Evolutionary conservation across 2,888 invertebrate species (phyloP), one percentile per base, ranked within the genome.

Genomic region (Drosophila vallismaia): DNA sequence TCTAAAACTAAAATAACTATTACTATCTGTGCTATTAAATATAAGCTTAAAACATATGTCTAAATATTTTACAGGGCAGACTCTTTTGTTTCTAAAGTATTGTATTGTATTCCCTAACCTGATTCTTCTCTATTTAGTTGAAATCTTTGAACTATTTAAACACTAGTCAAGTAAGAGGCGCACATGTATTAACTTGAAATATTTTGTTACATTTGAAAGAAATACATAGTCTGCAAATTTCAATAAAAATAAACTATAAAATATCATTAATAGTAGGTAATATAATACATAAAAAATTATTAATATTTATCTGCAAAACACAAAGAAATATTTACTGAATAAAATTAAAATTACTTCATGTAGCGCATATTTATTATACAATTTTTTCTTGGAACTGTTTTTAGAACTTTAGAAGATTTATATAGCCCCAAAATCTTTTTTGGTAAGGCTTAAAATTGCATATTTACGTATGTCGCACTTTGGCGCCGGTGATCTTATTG

Each of bases 11-110:
- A 62, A 74, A 56, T 63, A 68, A 88, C 77, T 81, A 84, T 85
- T 75, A 79, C 88, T 90, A 86, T 80, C 89, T 89, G 89, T 89
- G 90, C 90, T 89, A 89, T 81, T 89, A 89, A 88, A 74, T 89
- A 76, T 89, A 90, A 89, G 89, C 88, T 76, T 77, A 76, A 55
- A 56, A 33, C 68, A 74, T 64, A 72, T 63, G 74, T 62, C 70
- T 68, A 71, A 28, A 55, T 19, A 36, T 6, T 6, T 26, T 73
- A 59, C 51, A 55, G 59, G 46, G 45, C 53, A 38, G 64, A 49
- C 60, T 46, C 53, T 36, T 70, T 71, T 67, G 79, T 64, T 77
- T 76, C 46, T 31, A 53, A 71, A 77, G 74, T 70, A 73, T 71
- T 56, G 44, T 19, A 2, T 19, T 19, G 19, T 19, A 19, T 69